phyloP scores from a whole-genome alignment of 2,113 vertebrate species.

The Scomber scombrus region DNA sequence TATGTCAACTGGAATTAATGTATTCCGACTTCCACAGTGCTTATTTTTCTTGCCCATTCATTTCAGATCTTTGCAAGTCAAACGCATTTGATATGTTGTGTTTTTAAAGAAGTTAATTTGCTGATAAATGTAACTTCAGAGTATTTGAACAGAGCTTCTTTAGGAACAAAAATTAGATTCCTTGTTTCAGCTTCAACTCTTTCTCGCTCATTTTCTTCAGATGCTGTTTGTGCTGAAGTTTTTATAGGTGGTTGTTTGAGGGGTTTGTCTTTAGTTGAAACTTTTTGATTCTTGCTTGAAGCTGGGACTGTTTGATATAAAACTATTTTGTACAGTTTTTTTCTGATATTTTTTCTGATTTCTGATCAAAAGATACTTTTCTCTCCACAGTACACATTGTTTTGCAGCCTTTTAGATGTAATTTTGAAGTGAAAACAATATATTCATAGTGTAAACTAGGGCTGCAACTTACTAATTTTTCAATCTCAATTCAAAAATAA shows the following conservation, averaged over 20 bases:
- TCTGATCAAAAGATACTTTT: not conserved
- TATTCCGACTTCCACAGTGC: not conserved
- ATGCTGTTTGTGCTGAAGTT: not conserved
- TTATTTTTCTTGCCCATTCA: not conserved
- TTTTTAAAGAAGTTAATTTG: too few species aligned
- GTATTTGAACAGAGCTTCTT: too few species aligned
- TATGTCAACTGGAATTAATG: conserved; percentile 1
- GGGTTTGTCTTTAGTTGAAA: not conserved
- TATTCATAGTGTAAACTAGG: not conserved
- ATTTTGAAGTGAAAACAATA: not conserved
- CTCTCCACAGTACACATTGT: not conserved
- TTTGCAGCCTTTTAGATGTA: not conserved
- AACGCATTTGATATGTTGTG: not conserved
- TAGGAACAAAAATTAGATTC: too few species aligned
- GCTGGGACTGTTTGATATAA: not conserved
- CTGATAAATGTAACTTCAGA: too few species aligned
- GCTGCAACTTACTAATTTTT: not conserved
- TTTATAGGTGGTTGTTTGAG: too few species aligned
- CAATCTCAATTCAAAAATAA: too few species aligned
- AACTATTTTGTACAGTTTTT: not conserved
- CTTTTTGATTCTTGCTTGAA: not conserved
- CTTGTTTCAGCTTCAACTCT: not conserved
- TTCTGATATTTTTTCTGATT: too few species aligned
- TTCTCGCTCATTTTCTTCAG: not conserved
- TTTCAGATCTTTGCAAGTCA: not conserved